These are phyloP conservation scores for Clarias laeviceps DNA, from an alignment of 2,797 vertebrate species.

Conservation along the genomic window DNA sequence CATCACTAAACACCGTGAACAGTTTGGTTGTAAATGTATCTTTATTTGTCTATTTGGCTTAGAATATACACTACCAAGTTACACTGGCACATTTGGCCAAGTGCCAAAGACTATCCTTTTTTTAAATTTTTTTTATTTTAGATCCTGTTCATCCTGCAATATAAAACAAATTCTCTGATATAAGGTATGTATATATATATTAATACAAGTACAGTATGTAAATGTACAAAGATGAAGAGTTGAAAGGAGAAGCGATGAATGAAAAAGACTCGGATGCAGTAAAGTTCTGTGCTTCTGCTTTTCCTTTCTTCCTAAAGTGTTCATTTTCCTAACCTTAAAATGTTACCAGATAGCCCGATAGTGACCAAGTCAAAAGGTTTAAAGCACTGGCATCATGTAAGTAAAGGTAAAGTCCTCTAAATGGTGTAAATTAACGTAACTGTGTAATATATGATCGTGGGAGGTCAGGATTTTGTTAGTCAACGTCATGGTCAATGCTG, in stretches of 20 bases:
- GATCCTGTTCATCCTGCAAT: slow-evolving; percentile 16
- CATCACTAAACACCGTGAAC: neutral
- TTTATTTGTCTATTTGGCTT: slow-evolving; percentile 44
- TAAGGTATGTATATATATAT: slow-evolving; percentile 28
- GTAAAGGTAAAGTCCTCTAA: neutral
- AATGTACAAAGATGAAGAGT: slow-evolving; percentile 47
- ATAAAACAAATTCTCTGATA: slow-evolving; percentile 47
- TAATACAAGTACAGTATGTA: slow-evolving; percentile 45
- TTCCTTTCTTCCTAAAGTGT: neutral
- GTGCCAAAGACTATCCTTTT: slow-evolving; percentile 24
- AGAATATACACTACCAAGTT: slow-evolving; percentile 39
- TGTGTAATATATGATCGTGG: neutral
- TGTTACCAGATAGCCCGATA: neutral
- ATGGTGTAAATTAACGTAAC: neutral
- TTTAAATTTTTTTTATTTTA: neutral
- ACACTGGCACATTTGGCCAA: slow-evolving; percentile 35
- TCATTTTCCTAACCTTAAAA: neutral
- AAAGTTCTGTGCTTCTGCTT: slow-evolving; percentile 18
- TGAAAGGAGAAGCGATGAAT: slow-evolving; percentile 15
- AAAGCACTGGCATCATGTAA: neutral
- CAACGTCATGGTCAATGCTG: too few relatives aligned
- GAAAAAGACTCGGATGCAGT: slow-evolving; percentile 1
- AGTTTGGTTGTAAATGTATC: slow-evolving; percentile 34
- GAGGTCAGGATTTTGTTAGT: neutral
- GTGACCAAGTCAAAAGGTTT: neutral